Evolutionary conservation across 2,888 invertebrate species (phyloP).

Genomic region (Athalia circularis): DNA sequence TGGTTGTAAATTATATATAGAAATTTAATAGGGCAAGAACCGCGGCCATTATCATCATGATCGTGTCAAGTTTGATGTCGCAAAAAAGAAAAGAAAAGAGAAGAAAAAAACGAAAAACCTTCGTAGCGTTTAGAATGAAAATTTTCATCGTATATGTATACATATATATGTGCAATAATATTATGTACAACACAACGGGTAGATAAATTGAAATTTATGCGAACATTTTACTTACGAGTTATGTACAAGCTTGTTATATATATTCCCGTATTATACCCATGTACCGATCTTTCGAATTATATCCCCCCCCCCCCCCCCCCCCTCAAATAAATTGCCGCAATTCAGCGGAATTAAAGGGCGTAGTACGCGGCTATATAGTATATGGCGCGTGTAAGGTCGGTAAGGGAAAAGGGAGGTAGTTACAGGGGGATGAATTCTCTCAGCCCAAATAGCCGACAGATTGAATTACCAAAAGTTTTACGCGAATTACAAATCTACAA

Average conservation of each 20-base stretch:
- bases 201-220: conserved; percentile 39
- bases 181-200: not conserved
- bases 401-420: not conserved
- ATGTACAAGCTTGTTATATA: not conserved
- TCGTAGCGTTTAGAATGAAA: too few relatives aligned
- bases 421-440: not conserved
- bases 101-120: too few relatives aligned
- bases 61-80: too few relatives aligned
- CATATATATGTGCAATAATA: not conserved
- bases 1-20: too few relatives aligned
- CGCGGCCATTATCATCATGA: too few relatives aligned
- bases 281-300: conserved; percentile 42
- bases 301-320: conserved; percentile 3
- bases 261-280: too few relatives aligned
- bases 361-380: not conserved
- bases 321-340: conserved; percentile 38
- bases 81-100: too few relatives aligned
- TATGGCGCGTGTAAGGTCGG: too few relatives aligned
- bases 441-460: conserved; percentile 38
- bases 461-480: conserved; percentile 43
- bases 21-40: too few relatives aligned
- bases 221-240: conserved; percentile 36
- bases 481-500: not conserved
- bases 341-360: conserved; percentile 22
- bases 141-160: not conserved